A percentile compares a stretch with the other conserved stretches of the same genome.
Evolutionary conservation across 2,888 invertebrate species (phyloP).

Genomic region (Polia nebulosa): DNA sequence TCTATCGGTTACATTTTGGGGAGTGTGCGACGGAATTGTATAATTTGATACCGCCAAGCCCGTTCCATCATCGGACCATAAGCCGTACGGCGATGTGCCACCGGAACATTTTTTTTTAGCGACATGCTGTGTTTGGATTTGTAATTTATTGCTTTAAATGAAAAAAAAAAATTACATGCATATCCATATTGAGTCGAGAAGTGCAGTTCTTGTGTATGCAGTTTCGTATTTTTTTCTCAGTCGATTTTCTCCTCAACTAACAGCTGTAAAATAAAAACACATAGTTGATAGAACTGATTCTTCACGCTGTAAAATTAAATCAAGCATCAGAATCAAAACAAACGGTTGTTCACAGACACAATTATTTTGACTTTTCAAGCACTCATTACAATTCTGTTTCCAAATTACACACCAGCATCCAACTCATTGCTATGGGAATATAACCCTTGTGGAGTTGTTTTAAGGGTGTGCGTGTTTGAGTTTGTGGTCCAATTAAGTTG

Average conservation of each 20-base stretch:
- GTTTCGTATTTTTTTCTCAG: not conserved
- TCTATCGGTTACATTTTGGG: no score
- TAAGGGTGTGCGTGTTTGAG: conserved; percentile 39
- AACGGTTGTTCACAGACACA: conserved; percentile 60
- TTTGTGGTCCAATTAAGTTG: conserved; percentile 62
- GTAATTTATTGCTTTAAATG: no score
- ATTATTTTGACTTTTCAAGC: conserved; percentile 63
- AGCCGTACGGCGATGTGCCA: no score
- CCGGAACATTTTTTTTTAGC: no score
- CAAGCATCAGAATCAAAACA: conserved; percentile 60
- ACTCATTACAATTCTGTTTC: conserved; percentile 60
- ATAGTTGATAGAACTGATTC: conserved; percentile 27
- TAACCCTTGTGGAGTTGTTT: conserved; percentile 36
- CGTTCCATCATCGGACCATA: no score
- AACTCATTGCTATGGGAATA: conserved; percentile 28
- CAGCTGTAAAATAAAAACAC: conserved; percentile 19
- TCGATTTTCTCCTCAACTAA: not conserved
- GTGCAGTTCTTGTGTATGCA: no score
- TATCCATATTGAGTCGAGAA: no score
- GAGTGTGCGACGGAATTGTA: no score
- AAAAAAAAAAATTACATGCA: no score
- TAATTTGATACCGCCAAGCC: no score
- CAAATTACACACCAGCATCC: conserved; percentile 2
- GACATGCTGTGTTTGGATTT: no score
- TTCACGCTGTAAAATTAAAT: conserved; percentile 47